Evolutionary conservation across 1,140 invertebrate species (phyloP).

Genomic region (Pseudomyrmex dendroicus): DNA sequence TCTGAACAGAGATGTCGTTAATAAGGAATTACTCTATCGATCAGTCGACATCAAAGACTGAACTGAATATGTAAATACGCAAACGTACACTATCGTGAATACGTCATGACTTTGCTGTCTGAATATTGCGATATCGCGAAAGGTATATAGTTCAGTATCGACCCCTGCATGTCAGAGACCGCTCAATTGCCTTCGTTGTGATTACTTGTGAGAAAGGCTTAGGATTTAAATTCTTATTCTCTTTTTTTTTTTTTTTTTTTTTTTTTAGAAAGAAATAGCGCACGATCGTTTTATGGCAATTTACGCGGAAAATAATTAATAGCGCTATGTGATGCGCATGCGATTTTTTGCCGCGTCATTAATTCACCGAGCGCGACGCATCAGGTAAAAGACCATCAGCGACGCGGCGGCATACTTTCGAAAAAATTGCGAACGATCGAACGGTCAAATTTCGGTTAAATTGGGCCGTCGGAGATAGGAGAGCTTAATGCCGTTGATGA

Average conservation of each 20-base stretch:
- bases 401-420: slow-evolving; percentile 60
- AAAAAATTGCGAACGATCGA: slow-evolving; percentile 50
- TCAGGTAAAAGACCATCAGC: not conserved
- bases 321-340: slow-evolving; percentile 2
- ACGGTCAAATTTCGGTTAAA: slow-evolving; percentile 49
- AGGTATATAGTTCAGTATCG: slow-evolving; percentile 28
- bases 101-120: slow-evolving; percentile 40
- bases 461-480: slow-evolving; percentile 32
- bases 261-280: too few relatives aligned
- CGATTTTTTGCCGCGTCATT: slow-evolving; percentile 18
- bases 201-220: not conserved
- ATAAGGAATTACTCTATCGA: slow-evolving; percentile 36
- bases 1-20: slow-evolving; percentile 6
- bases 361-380: slow-evolving; percentile 17
- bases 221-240: not conserved
- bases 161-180: not conserved
- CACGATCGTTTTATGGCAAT: slow-evolving; percentile 19
- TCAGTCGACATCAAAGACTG: slow-evolving; percentile 21
- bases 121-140: slow-evolving; percentile 35
- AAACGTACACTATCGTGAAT: slow-evolving; percentile 38
- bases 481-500: slow-evolving; percentile 57
- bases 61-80: slow-evolving; percentile 33
- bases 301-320: slow-evolving; percentile 8
- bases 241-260: too few relatives aligned
- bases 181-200: slow-evolving; percentile 9